Conservation (phyloP, 2,113 vertebrate species). For the Petaurus breviceps region DNA sequence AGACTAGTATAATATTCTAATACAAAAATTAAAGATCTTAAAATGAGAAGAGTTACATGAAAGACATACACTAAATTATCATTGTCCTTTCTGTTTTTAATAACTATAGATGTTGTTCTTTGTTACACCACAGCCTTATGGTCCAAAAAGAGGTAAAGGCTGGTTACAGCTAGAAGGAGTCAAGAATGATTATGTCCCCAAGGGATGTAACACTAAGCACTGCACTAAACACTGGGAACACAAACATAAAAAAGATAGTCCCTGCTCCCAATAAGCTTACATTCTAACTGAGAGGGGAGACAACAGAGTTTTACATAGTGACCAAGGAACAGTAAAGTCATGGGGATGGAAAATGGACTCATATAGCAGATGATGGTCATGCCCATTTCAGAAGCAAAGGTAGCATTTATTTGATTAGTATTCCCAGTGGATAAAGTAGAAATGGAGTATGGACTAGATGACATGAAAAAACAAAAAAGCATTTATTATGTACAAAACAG, state of each 20-base stretch:
- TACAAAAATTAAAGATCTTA: not conserved
- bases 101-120: not conserved
- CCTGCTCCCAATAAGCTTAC: not conserved
- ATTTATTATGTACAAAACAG: not conserved
- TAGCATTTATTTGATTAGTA: not conserved
- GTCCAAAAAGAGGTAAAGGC: not conserved
- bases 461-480: not conserved
- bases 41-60: not conserved
- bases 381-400: not conserved
- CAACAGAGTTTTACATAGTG: not conserved
- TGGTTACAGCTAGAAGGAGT: not conserved
- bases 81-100: not conserved
- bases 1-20: not conserved
- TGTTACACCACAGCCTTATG: not conserved
- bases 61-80: not conserved
- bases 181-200: not conserved
- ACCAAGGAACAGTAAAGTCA: not conserved
- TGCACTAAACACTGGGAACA: not conserved
- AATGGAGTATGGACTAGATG: not conserved
- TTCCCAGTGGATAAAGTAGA: not conserved
- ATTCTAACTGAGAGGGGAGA: not conserved
- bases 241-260: not conserved
- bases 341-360: not conserved
- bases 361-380: not conserved
- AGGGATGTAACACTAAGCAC: not conserved